A percentile compares a stretch with the other conserved stretches of the same genome.
Conservation (phyloP, 2,888 invertebrate species). For the Patella caerulea region DNA sequence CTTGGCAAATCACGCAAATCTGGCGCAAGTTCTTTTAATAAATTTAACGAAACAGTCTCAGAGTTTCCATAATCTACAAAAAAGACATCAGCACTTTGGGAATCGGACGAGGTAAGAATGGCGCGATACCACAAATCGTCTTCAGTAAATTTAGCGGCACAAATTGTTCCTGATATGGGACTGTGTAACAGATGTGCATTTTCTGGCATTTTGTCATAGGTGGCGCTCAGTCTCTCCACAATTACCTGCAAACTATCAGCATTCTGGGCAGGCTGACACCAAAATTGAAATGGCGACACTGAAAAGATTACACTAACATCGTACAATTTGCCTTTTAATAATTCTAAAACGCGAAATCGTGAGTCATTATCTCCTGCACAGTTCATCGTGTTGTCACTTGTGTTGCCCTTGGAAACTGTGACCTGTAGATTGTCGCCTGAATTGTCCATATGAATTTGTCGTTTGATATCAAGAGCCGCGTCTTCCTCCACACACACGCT, state of each 20-base stretch:
- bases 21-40: slow-evolving; percentile 47
- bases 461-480: not conserved
- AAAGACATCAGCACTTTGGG: slow-evolving; percentile 32
- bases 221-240: slow-evolving; percentile 49
- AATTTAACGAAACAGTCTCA: slow-evolving; percentile 33
- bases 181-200: slow-evolving; percentile 34
- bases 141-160: slow-evolving; percentile 57
- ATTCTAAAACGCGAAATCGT: not conserved
- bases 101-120: slow-evolving; percentile 31
- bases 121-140: slow-evolving; percentile 57
- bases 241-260: slow-evolving; percentile 39
- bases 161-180: slow-evolving; percentile 45
- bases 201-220: slow-evolving; percentile 38
- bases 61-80: slow-evolving; percentile 63
- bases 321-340: slow-evolving; percentile 35
- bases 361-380: not conserved
- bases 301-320: slow-evolving; percentile 50
- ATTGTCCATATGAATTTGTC: slow-evolving; percentile 17
- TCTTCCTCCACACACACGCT: slow-evolving; percentile 28
- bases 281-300: slow-evolving; percentile 51
- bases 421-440: slow-evolving; percentile 21
- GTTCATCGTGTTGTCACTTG: not conserved
- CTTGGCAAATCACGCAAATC: slow-evolving; percentile 48
- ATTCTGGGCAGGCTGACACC: slow-evolving; percentile 53
- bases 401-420: slow-evolving; percentile 13